Base-by-base conservation (phyloP, 2,113 vertebrate species). In the Pygoscelis adeliae region DNA sequence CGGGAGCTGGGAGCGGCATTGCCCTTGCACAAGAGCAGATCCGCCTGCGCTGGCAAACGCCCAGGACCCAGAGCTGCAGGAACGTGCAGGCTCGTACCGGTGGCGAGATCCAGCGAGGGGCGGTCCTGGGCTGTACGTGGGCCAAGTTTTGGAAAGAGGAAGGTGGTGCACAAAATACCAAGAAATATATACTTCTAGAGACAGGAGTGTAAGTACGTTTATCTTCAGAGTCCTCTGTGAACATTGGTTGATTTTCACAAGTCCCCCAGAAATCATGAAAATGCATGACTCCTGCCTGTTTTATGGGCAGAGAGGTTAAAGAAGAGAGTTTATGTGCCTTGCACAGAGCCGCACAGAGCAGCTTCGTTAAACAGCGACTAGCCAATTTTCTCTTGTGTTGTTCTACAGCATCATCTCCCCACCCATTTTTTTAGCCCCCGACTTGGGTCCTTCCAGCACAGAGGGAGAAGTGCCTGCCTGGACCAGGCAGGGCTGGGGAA, bases 61-160 rank as follows among this genome's bases (percentile, higher is more conserved):
- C 42, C 87, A 83, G 56, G 17, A 13, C 27, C 40, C 0, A 0
- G 90, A 61, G 73, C 62, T 46, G 52, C 42, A 52, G 92, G 76
- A 86, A 58, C 2, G 1, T 25, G 62, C 62, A 7, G 78, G 46
- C 42, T 90, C 3, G 2, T 32, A 26, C 15, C 3, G 1, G 17
- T 3, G 3, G 10, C 1, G 11, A 70, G 40, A 16, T 61, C 70
- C 61, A 44, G 34, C 12, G 6, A 56, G 40, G 26, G 40, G 26
- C 17, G 1, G 12, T 78, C 36, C 69, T 13, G 26, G 56, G 14
- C 66, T 79, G 50, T 23, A 11, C 4, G 0, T 0, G 1, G 30
- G 62, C 76, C 84, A 80, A 67, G 38, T 6, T 49, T 89, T 44
- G 66, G 61, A 58, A 58, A 47, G 36, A 32, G 61, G 56, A 86